Base-by-base conservation (phyloP, 2,797 vertebrate species). In the Centropyge bicolor region DNA sequence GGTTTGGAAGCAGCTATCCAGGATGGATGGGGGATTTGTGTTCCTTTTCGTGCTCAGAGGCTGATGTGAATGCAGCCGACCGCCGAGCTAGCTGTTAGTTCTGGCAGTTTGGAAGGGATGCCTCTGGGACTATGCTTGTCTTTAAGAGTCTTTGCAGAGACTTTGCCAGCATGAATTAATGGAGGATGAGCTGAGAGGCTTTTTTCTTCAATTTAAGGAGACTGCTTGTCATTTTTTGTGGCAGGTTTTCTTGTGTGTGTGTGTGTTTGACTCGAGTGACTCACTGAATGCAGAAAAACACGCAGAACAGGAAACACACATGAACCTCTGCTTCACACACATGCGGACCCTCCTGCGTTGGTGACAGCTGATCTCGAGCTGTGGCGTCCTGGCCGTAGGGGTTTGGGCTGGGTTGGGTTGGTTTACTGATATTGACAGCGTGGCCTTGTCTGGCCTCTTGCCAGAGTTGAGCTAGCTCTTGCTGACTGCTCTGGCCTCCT, bases 91-190 rank as follows among this genome's bases (percentile, higher is more conserved):
- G 85, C 91, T 89, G 91, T 93, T 91, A 85, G 90, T 90, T 88
- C 89, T 88, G 89, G 88, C 91, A 89, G 90, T 92, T 89, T 88
- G 80, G 88, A 89, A 76, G 87, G 71, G 85, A 87, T 70, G 92
- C 92, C 91, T 93, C 81, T 87, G 91, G 91, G 89, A 91, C 83
- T 71, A 48, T 46, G 82, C 90, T 92, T 78, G 90, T 92, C 91
- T 93, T 91, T 87, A 89, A 92, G 88, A 92, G 91, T 92, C 91
- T 92, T 93, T 91, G 92, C 89, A 90, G 84, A 90, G 85, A 91
- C 88, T 90, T 92, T 91, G 91, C 91, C 89, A 88, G 88, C 86
- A 83, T 92, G 89, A 93, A 94, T 93, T 91, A 90, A 92, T 92
- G 84, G 78, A 87, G 86, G 91, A 87, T 84, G 88, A 92, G 88